These are phyloP conservation scores for Spea hammondii DNA, from an alignment of 2,797 vertebrate species.

Conservation along the genomic window DNA sequence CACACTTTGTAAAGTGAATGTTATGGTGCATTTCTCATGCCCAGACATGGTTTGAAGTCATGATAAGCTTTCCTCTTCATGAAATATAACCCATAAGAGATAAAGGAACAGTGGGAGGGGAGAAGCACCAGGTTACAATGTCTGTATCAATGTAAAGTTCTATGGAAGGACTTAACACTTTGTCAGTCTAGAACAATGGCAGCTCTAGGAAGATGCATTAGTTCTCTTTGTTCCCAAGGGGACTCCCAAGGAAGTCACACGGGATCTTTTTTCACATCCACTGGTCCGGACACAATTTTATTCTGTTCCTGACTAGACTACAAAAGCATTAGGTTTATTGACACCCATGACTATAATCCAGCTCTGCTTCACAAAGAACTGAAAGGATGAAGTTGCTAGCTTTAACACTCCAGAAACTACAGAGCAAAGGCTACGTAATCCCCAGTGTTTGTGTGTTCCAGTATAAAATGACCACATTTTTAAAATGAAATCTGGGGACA, in stretches of 20 bases:
- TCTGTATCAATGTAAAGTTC: constrained; percentile 5
- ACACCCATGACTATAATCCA: constrained; percentile 6
- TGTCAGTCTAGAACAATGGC: constrained; percentile 36
- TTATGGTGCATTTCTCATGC: constrained; percentile 34
- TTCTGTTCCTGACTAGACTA: constrained; percentile 12
- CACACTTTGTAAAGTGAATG: constrained; percentile 14
- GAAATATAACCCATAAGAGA: neutral
- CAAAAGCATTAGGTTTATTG: constrained; percentile 39
- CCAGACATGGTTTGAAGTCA: constrained; percentile 20
- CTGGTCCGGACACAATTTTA: constrained; percentile 10
- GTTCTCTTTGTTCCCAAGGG: constrained; percentile 15
- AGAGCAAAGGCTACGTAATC: no score
- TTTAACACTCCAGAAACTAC: neutral
- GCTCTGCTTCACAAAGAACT: neutral
- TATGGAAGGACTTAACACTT: constrained; percentile 29
- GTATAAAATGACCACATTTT: no score
- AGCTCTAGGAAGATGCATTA: constrained; percentile 35
- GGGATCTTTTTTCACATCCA: constrained; percentile 28
- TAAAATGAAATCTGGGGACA: no score
- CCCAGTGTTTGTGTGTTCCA: no score
- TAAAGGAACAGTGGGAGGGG: neutral
- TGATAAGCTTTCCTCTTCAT: neutral
- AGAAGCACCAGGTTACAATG: constrained; percentile 6
- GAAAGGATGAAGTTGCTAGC: constrained; percentile 1
- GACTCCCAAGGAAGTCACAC: constrained; percentile 21